Base-by-base conservation (phyloP, 2,113 vertebrate species). In the Colinus virginianus region DNA sequence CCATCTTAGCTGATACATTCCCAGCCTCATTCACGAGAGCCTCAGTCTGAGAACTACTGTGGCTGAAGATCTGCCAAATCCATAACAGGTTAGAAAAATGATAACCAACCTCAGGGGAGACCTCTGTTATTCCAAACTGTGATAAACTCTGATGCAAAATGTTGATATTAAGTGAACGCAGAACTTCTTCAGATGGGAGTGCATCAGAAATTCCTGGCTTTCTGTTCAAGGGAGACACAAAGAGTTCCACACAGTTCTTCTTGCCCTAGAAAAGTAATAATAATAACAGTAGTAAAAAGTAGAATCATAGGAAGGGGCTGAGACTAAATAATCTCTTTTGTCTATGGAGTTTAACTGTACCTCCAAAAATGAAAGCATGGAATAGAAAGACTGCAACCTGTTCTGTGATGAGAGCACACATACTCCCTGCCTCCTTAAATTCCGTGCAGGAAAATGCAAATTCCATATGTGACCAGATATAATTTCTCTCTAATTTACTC, bases 211-310 rank as follows among this genome's bases (percentile, higher is more conserved):
- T 84, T 28, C 98, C 98, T 72, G 96, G 94, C 94, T 98, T 98
- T 84, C 96, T 97, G 62, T 98, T 98, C 62, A 97, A 53, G 51
- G 98, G 97, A 28, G 98, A 99, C 90, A 99, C 98, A n/a, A 98
- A 99, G 40, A 99, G 97, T 91, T 99, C 99, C 34, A 99, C 97
- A 81, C 98, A 98, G 93, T 99, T 99, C 96, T 98, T 99, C 97
- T 98, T 97, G 74, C 96, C 98, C 99, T 99, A 96, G 43, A 36
- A 67, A 76, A 90, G 88, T 20, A 62, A 26, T 12, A 62, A 63
- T 30, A 53, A 28, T 28, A 28, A 53, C 16, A 53, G 17, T 16
- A 53, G 9, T 28, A n/a, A 22, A 11, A 19, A 0, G 20, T 12
- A 87, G 59, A 93, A 82, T 74, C 34, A 90, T 6, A 90, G 15